A percentile compares a stretch with the other conserved stretches of the same genome.
Evolutionary conservation across 1,140 invertebrate genomes (phyloP).

Genomic region (Nasonia giraulti): DNA sequence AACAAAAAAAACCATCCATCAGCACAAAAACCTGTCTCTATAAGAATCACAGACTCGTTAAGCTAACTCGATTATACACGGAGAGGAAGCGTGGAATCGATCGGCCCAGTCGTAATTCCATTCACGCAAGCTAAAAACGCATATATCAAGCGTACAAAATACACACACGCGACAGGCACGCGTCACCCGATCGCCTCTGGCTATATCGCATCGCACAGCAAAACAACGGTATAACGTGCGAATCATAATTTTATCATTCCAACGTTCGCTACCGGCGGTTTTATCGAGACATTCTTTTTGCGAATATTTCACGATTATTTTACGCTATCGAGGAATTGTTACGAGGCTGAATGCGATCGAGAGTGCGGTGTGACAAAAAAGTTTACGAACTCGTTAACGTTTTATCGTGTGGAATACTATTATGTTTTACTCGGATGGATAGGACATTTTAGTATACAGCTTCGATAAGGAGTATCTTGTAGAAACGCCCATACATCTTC

Average conservation of each 20-base stretch:
- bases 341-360: too few species aligned
- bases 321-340: too few species aligned
- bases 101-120: not conserved
- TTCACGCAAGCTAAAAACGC: not conserved
- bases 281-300: too few species aligned
- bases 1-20: not conserved
- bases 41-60: not conserved
- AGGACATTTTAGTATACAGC: too few species aligned
- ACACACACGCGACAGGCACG: not conserved
- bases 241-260: constrained; percentile 11
- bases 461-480: too few species aligned
- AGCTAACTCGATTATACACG: not conserved
- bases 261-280: too few species aligned
- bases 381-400: too few species aligned
- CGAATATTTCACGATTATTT: too few species aligned
- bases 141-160: not conserved
- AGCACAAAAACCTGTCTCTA: not conserved
- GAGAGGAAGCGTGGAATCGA: not conserved
- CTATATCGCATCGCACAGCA: not conserved
- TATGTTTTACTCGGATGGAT: too few species aligned
- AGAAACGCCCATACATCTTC: too few species aligned
- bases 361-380: too few species aligned
- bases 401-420: too few species aligned
- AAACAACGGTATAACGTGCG: not conserved
- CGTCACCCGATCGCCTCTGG: not conserved